These are phyloP conservation scores for Caligus rogercresseyi DNA, from an alignment of 1,140 invertebrate genomes.

Conservation along the genomic window DNA sequence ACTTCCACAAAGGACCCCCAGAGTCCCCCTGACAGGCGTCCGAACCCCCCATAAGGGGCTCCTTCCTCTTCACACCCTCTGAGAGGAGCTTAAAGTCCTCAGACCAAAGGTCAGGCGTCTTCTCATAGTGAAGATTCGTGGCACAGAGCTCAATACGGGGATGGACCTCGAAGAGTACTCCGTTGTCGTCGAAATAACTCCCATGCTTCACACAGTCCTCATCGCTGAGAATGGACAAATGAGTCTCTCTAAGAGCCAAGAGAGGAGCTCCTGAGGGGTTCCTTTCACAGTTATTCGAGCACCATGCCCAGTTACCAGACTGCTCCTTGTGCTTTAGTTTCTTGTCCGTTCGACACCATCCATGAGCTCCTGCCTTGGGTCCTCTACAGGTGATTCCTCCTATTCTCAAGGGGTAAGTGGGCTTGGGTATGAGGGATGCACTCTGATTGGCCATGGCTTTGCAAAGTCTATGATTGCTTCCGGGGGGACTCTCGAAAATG, in stretches of 20 bases:
- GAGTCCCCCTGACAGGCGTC: constrained; percentile 6
- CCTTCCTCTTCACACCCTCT: background rate
- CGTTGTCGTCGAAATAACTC: background rate
- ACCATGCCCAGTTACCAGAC: background rate
- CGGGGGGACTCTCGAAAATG: background rate
- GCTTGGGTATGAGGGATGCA: background rate
- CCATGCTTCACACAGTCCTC: background rate
- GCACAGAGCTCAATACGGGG: background rate
- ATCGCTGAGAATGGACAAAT: background rate
- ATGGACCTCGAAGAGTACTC: background rate
- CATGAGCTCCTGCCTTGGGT: background rate
- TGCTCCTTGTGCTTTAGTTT: background rate
- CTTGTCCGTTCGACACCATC: background rate
- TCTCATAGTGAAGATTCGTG: background rate
- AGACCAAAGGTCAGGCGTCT: background rate
- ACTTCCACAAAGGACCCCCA: constrained; percentile 7
- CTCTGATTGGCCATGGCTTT: background rate
- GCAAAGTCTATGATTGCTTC: background rate
- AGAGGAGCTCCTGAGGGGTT: background rate
- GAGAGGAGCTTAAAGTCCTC: background rate
- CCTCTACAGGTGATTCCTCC: background rate
- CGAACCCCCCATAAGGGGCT: background rate
- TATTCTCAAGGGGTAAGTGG: background rate
- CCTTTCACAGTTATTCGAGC: background rate
- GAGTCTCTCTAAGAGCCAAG: background rate